Evolutionary conservation across 1,140 invertebrate genomes (phyloP).

Genomic region (Thalassaphorura encarpata): DNA sequence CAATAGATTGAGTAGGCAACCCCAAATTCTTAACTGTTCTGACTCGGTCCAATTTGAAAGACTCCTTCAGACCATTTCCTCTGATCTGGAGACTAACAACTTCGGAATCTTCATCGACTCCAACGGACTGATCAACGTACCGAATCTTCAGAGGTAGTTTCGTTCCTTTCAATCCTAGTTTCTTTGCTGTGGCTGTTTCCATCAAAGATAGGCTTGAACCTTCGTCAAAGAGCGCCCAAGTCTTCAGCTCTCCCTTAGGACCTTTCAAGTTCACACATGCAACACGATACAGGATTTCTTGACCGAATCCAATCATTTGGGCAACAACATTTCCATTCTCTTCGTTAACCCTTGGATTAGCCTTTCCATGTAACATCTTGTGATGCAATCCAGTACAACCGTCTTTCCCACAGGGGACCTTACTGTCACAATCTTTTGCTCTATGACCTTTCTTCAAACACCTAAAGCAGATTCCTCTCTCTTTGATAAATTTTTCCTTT

Average conservation of each 20-base stretch:
- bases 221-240: constrained; percentile 1
- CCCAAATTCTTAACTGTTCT: not conserved
- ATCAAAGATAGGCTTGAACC: not conserved
- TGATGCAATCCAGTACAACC: constrained; percentile 12
- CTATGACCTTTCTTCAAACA: constrained; percentile 9
- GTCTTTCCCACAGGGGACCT: not conserved
- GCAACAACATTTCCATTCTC: not conserved
- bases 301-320: not conserved
- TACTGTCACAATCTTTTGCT: not conserved
- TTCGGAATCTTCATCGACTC: not conserved
- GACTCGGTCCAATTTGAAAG: not conserved
- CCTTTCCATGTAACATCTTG: constrained; percentile 1
- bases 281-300: not conserved
- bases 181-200: not conserved
- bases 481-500: constrained; percentile 1
- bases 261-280: not conserved
- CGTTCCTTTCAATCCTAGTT: not conserved
- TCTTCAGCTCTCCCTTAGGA: not conserved
- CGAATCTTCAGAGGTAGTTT: not conserved
- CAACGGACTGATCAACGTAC: not conserved
- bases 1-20: not conserved
- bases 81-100: not conserved
- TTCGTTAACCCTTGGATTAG: not conserved
- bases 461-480: constrained; percentile 8
- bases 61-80: not conserved